Conservation (phyloP, 2,113 vertebrate genomes). For the Aramus guarauna region DNA sequence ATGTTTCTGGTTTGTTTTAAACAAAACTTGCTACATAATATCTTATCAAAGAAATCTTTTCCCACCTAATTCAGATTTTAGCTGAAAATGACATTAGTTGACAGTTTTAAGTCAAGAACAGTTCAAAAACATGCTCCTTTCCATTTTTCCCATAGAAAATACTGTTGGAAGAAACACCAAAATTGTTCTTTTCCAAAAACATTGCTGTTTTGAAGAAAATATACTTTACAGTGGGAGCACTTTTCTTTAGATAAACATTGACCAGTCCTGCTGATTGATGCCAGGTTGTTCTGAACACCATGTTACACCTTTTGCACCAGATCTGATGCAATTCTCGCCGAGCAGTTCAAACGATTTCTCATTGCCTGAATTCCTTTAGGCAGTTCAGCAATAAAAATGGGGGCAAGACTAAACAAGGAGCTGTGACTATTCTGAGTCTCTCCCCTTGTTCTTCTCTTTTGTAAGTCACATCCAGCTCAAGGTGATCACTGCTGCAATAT, state of each 20-base stretch:
- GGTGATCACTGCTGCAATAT: not conserved
- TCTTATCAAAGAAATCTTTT: not conserved
- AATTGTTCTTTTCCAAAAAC: not conserved
- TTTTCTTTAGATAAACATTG: not conserved
- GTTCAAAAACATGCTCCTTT: not conserved
- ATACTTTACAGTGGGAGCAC: not conserved
- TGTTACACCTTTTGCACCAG: not conserved
- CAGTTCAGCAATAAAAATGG: not conserved
- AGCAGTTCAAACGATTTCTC: not conserved
- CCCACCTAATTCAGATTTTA: not conserved
- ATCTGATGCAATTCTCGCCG: not conserved
- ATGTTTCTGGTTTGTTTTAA: not conserved
- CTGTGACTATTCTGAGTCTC: not conserved
- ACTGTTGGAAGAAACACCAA: not conserved
- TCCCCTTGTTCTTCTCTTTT: not conserved
- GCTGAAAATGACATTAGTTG: not conserved
- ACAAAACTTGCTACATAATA: not conserved
- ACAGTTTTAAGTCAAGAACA: not conserved
- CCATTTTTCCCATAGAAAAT: not conserved
- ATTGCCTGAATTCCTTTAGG: not conserved
- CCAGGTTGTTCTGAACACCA: not conserved
- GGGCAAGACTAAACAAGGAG: not conserved
- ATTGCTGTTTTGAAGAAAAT: not conserved
- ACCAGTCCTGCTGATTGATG: not conserved
- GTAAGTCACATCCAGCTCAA: not conserved